Base-by-base conservation (phyloP, 1,140 invertebrate genomes). In the Lepidurus couesii region DNA sequence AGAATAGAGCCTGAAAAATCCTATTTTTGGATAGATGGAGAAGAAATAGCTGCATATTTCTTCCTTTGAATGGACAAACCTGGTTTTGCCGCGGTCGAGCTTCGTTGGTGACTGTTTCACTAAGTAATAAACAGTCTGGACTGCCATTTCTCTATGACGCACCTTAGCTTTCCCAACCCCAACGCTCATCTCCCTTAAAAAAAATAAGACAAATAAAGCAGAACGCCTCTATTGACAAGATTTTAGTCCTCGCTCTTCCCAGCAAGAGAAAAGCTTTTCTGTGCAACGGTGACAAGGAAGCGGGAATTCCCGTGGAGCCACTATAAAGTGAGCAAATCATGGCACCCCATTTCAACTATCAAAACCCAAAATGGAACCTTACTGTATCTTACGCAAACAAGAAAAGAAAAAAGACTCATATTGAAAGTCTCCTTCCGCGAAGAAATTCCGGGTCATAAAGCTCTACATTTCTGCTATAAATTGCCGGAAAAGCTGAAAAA, bases 301-400 rank as follows among this genome's bases (percentile, higher is more conserved):
- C 53, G 53, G n/a, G 9, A 65, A 65, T 16, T 65, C 53, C 53
- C 53, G 53, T 21, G 13, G 53, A 65, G 53, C 53, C 8, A 65
- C 53, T 65, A 21, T 65, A 65, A 65, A 65, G 53, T 65, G 53
- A 65, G 53, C 53, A 65, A 16, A 65, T 65, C 53, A 65, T 65
- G 16, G 53, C n/a, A 21, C 53, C 53, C 13, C 13, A 65, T 65
- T 65, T 21, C 53, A 65, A 65, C 53, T 65, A 65, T 65, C 53
- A 13, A 13, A 65, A 65, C 16, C 53, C 53, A 13, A 65, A 65
- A 65, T 65, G 53, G 53, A 65, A 65, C 53, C 3, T 65, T 11
- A n/a, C 13, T 16, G 13, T 65, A 65, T n/a, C n/a, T 65, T 65
- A 65, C 13, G 7, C 53, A 65, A 65, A n/a, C 9, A 65, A 4